Percentiles rank a stretch among this genome's conserved stretches.
Evolutionary conservation across 2,113 vertebrate genomes (phyloP).

Genomic region (Paraplagusia blochii): DNA sequence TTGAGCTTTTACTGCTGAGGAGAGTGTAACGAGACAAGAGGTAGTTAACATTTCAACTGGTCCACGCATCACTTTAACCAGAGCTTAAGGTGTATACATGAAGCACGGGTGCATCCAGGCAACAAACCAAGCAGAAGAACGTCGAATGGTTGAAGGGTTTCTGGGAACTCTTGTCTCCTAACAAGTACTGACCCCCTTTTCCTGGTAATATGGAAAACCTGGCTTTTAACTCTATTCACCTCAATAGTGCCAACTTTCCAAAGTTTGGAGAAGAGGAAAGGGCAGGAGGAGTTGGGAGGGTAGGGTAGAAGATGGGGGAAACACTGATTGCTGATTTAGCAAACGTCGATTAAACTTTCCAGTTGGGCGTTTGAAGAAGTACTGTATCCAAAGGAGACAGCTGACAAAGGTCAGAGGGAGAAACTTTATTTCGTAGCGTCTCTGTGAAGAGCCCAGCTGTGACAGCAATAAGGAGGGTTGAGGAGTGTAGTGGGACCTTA

Average conservation of each 20-base stretch:
- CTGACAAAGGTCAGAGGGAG: slow-evolving; percentile 4
- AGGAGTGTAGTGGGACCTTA: slow-evolving; percentile 17
- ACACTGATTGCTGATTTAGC: slow-evolving; percentile 14
- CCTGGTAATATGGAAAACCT: slow-evolving; percentile 10
- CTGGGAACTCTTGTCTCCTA: slow-evolving; percentile 16
- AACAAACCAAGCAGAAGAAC: slow-evolving; percentile 36
- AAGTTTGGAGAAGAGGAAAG: neutral
- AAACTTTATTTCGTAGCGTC: neutral
- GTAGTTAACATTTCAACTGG: slow-evolving; percentile 37
- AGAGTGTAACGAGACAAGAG: slow-evolving; percentile 10
- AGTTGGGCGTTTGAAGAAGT: neutral
- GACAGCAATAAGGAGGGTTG: slow-evolving; percentile 4
- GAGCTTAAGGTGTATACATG: neutral
- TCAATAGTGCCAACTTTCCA: neutral
- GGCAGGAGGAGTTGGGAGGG: neutral
- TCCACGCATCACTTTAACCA: slow-evolving; percentile 20
- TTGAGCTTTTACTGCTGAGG: slow-evolving; percentile 30
- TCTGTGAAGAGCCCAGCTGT: slow-evolving; percentile 1
- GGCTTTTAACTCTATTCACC: slow-evolving; percentile 10
- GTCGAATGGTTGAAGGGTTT: slow-evolving; percentile 10
- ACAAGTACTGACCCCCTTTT: neutral
- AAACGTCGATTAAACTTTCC: slow-evolving; percentile 21
- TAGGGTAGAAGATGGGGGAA: neutral
- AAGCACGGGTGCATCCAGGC: slow-evolving; percentile 20
- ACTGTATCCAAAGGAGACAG: slow-evolving; percentile 13